Conservation (phyloP, 1,140 invertebrate genomes). For the Aphaenogaster ashmeadi region DNA sequence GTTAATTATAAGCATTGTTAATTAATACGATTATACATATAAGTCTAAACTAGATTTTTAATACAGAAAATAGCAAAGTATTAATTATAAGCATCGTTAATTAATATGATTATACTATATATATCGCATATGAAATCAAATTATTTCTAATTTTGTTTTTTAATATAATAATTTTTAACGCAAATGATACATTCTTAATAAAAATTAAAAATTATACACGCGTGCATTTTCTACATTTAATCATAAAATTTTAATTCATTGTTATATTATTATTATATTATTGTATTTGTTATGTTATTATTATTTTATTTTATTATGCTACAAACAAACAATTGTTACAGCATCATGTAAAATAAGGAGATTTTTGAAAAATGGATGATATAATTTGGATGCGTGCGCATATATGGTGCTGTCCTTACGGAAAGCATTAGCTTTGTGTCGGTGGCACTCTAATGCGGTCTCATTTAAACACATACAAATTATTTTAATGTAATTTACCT, state of each 20-base stretch:
- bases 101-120: background rate
- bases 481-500: slow-evolving; percentile 19
- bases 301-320: background rate
- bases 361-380: slow-evolving; percentile 13
- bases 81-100: background rate
- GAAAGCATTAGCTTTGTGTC: background rate
- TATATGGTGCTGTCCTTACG: background rate
- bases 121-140: background rate
- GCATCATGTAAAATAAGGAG: background rate
- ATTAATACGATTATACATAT: background rate
- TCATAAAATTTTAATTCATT: background rate
- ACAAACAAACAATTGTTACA: background rate
- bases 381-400: background rate
- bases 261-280: background rate
- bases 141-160: background rate
- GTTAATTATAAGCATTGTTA: background rate
- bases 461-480: slow-evolving; percentile 29
- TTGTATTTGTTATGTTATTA: background rate
- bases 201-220: background rate
- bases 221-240: background rate
- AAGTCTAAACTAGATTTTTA: background rate
- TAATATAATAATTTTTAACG: background rate
- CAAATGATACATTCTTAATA: background rate
- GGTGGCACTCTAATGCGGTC: background rate
- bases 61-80: background rate